phyloP scores from a whole-genome alignment of 2,113 vertebrate genomes.

The Calonectris borealis region DNA sequence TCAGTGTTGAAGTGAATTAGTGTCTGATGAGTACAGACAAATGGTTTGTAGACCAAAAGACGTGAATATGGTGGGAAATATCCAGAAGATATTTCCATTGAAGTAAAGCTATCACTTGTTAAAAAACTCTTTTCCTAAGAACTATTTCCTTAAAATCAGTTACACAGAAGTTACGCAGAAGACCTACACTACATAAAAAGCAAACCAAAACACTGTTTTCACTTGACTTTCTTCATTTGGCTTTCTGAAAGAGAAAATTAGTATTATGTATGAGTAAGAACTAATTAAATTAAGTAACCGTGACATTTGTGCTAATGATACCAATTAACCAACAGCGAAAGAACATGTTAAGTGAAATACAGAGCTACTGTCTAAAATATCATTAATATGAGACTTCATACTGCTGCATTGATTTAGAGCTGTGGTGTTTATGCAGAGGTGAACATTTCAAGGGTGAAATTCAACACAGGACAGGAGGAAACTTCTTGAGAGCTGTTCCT shows the following conservation, averaged over 20 bases:
- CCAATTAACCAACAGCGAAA: conserved; percentile 37
- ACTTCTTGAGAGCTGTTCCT: not conserved
- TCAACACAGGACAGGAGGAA: not conserved
- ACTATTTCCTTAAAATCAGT: not conserved
- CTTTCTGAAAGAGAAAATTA: conserved; percentile 17
- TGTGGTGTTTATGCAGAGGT: not conserved
- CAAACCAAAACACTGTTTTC: not conserved
- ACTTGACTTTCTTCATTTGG: not conserved
- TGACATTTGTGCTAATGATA: conserved; percentile 55
- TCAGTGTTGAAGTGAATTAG: not conserved
- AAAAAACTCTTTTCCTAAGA: not conserved
- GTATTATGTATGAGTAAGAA: conserved; percentile 15
- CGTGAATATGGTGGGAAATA: not conserved
- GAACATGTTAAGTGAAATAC: conserved; percentile 5
- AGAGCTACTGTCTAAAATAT: conserved; percentile 20
- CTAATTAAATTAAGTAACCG: conserved; percentile 54
- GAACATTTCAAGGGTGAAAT: not conserved
- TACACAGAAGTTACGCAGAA: not conserved
- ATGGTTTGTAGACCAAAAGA: not conserved
- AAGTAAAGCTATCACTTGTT: not conserved
- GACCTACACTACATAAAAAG: not conserved
- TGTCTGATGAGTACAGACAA: not conserved
- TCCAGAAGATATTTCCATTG: not conserved
- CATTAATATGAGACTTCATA: not conserved
- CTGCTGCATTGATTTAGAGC: not conserved